A percentile compares a stretch with the other conserved stretches of the same genome.
These are phyloP conservation scores for Caenorhabditis inopinata DNA, from an alignment of 1,140 invertebrate genomes.

Conservation along the genomic window DNA sequence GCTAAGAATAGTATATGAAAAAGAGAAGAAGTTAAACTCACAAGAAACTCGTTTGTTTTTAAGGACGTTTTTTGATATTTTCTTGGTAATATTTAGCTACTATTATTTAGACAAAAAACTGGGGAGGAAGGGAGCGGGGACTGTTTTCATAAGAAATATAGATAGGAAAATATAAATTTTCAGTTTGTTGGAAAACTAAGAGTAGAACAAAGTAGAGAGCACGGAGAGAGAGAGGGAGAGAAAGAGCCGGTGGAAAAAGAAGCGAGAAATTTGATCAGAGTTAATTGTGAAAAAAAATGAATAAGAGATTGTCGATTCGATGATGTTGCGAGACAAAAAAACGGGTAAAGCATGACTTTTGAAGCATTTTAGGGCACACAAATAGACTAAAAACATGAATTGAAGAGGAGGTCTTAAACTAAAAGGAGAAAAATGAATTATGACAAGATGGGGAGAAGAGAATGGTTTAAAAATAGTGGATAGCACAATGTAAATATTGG, in stretches of 20 bases:
- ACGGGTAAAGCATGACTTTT: constrained; percentile 8
- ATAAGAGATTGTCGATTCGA: background rate
- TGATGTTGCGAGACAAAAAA: background rate
- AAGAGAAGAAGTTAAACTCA: background rate
- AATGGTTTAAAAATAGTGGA: background rate
- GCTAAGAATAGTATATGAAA: background rate
- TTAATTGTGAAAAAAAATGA: constrained; percentile 20
- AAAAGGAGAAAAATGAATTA: background rate
- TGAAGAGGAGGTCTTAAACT: background rate
- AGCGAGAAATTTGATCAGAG: background rate
- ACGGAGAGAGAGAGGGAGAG: background rate
- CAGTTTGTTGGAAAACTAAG: background rate
- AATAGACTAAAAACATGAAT: background rate
- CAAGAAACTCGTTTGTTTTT: constrained; percentile 1
- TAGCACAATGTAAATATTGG: background rate
- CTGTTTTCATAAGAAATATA: background rate
- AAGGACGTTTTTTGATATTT: constrained; percentile 14
- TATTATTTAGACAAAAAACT: background rate
- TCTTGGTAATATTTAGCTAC: background rate
- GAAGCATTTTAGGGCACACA: background rate
- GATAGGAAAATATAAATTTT: background rate
- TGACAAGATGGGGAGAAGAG: background rate
- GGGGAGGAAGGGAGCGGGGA: too few relatives aligned
- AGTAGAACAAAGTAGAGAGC: background rate
- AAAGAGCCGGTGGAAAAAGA: background rate